Conservation (phyloP, 2,888 invertebrate genomes). For the Pyrocoelia pectoralis region DNA sequence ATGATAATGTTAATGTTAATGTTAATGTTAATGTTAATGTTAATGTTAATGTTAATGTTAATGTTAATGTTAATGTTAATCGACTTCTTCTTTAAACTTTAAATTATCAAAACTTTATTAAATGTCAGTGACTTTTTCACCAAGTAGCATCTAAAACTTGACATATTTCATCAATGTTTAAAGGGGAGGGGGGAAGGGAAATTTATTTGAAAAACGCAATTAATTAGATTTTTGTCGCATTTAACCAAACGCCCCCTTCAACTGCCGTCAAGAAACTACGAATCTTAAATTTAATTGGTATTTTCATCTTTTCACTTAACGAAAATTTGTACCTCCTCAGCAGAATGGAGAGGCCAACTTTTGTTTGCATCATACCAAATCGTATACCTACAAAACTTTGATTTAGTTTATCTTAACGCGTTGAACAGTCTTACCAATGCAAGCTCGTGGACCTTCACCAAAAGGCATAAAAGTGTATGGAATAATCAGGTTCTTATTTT, state of each 20-base stretch:
- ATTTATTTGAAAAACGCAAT: too few species aligned
- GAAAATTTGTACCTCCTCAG: slow-evolving; percentile 45
- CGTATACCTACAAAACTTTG: slow-evolving; percentile 45
- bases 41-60: too few species aligned
- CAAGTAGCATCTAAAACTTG: too few species aligned
- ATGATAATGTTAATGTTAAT: too few species aligned
- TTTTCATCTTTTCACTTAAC: slow-evolving; percentile 43
- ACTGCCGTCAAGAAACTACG: slow-evolving; percentile 33
- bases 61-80: too few species aligned
- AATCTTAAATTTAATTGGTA: slow-evolving; percentile 42
- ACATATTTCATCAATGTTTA: too few species aligned
- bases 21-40: too few species aligned
- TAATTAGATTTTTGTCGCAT: slow-evolving; percentile 28
- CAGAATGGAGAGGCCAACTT: slow-evolving; percentile 43
- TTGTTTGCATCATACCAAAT: slow-evolving; percentile 51
- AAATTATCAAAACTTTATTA: too few species aligned
- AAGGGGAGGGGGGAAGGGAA: too few species aligned
- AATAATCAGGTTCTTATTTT: background rate
- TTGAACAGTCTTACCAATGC: slow-evolving; percentile 44
- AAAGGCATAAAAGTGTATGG: slow-evolving; percentile 45
- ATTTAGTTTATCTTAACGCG: too few species aligned
- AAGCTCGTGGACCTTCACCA: slow-evolving; percentile 50
- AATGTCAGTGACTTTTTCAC: too few species aligned
- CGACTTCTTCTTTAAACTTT: too few species aligned
- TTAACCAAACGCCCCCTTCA: slow-evolving; percentile 44